Conservation (phyloP, 1,140 invertebrate genomes). For the Aphaenogaster rudis region DNA sequence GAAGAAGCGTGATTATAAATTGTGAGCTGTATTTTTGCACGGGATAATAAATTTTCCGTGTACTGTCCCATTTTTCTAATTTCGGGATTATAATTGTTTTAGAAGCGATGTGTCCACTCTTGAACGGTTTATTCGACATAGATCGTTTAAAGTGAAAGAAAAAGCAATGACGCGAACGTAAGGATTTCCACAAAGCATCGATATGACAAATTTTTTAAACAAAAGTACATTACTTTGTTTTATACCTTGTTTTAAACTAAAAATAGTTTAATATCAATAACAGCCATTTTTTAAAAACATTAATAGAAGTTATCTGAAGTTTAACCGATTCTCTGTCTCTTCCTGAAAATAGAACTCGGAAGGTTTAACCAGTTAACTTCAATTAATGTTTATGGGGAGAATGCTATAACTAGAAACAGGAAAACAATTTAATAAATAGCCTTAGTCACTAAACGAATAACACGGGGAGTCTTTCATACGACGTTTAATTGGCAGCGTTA, state of each 20-base stretch:
- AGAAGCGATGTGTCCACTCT: neutral
- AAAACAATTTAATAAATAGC: slow-evolving; percentile 36
- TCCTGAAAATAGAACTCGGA: neutral
- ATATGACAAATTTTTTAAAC: neutral
- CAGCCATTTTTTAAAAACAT: neutral
- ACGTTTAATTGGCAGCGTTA: slow-evolving; percentile 40
- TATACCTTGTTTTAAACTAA: neutral
- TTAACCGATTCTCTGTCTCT: neutral
- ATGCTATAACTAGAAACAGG: slow-evolving; percentile 10
- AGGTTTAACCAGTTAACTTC: slow-evolving; percentile 25
- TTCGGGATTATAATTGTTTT: neutral
- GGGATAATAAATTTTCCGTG: slow-evolving; percentile 5
- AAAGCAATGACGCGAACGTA: neutral
- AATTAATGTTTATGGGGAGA: slow-evolving; percentile 27
- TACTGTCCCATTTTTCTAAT: slow-evolving; percentile 29
- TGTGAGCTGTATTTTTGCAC: neutral
- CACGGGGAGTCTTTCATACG: neutral
- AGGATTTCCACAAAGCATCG: neutral
- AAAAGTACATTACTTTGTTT: neutral
- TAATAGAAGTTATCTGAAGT: neutral
- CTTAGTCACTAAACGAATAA: neutral
- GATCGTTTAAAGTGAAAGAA: neutral
- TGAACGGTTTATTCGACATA: neutral
- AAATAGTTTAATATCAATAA: neutral
- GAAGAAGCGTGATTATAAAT: slow-evolving; percentile 38